Conservation (phyloP, 2,888 invertebrate species). For the Aspidapion aeneum region DNA sequence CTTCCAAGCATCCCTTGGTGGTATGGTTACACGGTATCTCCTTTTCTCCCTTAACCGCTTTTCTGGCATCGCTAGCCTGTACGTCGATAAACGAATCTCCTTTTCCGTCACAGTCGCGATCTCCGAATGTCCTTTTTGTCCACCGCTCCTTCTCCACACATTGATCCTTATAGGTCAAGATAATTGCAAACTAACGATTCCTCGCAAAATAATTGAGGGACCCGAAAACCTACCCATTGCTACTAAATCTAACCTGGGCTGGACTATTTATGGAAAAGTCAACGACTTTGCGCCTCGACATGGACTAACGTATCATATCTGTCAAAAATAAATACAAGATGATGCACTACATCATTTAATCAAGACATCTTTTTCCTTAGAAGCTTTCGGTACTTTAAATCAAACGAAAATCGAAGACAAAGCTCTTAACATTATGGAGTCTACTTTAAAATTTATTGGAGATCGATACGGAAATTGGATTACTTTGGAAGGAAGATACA, state of each 20-base stretch:
- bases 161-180: conserved; percentile 8
- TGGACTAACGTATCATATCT: neutral
- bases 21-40: no score
- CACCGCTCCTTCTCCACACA: no score
- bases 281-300: neutral
- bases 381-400: neutral
- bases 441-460: neutral
- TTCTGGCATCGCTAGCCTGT: no score
- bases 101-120: no score
- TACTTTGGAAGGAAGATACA: conserved; percentile 5
- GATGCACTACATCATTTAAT: neutral
- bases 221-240: neutral
- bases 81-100: no score
- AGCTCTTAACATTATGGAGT: conserved; percentile 2
- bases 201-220: neutral
- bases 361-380: neutral
- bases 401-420: neutral
- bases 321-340: neutral
- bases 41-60: no score
- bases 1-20: no score
- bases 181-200: conserved; percentile 3
- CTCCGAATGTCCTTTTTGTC: no score
- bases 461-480: neutral
- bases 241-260: neutral
- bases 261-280: neutral